Base-by-base conservation (phyloP, 2,113 vertebrate species). In the Alectura lathami region DNA sequence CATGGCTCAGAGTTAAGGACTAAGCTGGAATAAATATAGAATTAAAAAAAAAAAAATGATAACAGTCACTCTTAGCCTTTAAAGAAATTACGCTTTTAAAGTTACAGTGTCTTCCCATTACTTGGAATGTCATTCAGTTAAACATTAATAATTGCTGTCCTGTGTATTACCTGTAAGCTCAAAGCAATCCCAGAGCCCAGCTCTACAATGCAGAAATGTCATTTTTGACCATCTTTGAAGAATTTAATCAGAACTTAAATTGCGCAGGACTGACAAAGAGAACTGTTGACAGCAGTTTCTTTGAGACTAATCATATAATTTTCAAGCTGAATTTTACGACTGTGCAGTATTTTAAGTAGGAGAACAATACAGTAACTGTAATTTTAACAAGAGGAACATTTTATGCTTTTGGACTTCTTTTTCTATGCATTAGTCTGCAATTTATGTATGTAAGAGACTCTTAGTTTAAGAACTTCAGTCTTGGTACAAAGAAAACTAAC, bases 21-120 rank as follows among this genome's bases (percentile, higher is more conserved):
- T 26, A 91, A 82, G 76, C 82, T 83, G 93, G 89, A 84, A 93
- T 86, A 96, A 94, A 95, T 63, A 86, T 0, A 89, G 92, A 91
- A 69, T 90, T 91, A 17, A 14, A 4, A 17, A 2, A 4, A 17
- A 2, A 24, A 64, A 80, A 91, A 89, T 9, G 5, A 23, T 38
- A 85, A 68, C 78, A 50, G 87, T 48, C 78, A 76, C 68, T 93
- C 69, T 85, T 70, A 63, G 53, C 90, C 59, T 86, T 92, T 90
- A 51, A 83, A 95, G 82, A 94, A 90, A 94, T 89, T 59, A 94
- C 51, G 83, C 75, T 89, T 91, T 94, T 86, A 94, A 94, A 96
- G 94, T 70, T 87, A 40, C 78, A 59, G 40, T 30, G 60, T 62
- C 83, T 94, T 80, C 83, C 81, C 72, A 83, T 78, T 87, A 40